phyloP scores from a whole-genome alignment of 2,113 vertebrate species.

The Sander vitreus region DNA sequence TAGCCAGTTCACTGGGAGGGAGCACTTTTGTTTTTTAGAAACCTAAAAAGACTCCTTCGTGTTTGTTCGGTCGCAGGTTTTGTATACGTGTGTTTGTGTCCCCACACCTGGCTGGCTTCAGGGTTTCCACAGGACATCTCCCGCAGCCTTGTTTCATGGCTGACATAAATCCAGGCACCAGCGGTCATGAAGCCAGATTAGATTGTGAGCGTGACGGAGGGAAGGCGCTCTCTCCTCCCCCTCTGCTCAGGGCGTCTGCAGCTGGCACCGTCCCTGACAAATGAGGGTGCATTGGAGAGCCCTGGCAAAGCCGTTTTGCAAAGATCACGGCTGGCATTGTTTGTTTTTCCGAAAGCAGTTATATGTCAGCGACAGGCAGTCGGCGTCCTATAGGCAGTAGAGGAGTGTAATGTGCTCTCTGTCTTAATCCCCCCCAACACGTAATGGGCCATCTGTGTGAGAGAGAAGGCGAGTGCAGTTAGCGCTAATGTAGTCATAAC shows the following conservation, averaged over 20 bases:
- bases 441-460: conserved; percentile 65
- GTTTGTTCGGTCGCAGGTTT: neutral
- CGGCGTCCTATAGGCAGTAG: conserved; percentile 15
- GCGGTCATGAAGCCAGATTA: conserved; percentile 53
- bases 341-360: conserved; percentile 52
- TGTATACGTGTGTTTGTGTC: neutral
- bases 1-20: neutral
- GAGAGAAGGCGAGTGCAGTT: conserved; percentile 47
- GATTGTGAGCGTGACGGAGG: conserved; percentile 28
- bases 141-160: conserved; percentile 41
- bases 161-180: conserved; percentile 48
- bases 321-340: conserved; percentile 29
- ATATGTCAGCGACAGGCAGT: conserved; percentile 25
- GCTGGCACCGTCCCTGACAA: conserved; percentile 24
- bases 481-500: conserved; percentile 68
- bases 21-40: neutral
- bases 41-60: neutral
- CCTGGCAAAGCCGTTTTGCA: neutral
- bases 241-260: conserved; percentile 21
- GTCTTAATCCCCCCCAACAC: conserved; percentile 31
- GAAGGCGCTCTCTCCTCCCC: neutral
- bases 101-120: conserved; percentile 42
- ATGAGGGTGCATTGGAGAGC: conserved; percentile 18
- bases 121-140: conserved; percentile 37
- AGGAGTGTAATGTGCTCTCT: conserved; percentile 33